Evolutionary conservation across 2,888 invertebrate genomes (phyloP).

Genomic region (Metallyticus violacea): DNA sequence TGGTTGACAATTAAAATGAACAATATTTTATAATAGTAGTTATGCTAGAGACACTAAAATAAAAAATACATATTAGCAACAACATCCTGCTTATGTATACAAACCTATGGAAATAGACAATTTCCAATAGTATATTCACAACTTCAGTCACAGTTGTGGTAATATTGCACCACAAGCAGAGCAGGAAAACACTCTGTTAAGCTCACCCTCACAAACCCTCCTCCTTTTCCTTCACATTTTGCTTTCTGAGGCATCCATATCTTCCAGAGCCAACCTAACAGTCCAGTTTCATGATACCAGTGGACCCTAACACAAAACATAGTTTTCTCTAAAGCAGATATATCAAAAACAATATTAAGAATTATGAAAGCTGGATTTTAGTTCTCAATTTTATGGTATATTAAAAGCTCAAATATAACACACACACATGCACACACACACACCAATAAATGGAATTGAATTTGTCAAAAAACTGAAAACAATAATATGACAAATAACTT

Average conservation of each 20-base stretch:
- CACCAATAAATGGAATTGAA: too few species aligned
- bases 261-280: slow-evolving; percentile 52
- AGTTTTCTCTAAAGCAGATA: too few species aligned
- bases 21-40: background rate
- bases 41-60: background rate
- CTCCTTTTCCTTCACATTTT: slow-evolving; percentile 50
- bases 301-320: slow-evolving; percentile 53
- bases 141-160: slow-evolving; percentile 1
- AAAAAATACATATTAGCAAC: background rate
- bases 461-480: too few species aligned
- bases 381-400: too few species aligned
- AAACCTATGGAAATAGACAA: slow-evolving; percentile 29
- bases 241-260: slow-evolving; percentile 57
- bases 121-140: slow-evolving; percentile 15
- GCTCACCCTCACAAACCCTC: slow-evolving; percentile 55
- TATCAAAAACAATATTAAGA: too few species aligned
- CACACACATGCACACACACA: too few species aligned
- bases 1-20: too few species aligned
- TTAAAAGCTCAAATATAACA: too few species aligned
- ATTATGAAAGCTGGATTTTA: too few species aligned
- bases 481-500: too few species aligned
- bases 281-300: slow-evolving; percentile 59
- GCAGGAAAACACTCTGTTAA: slow-evolving; percentile 45
- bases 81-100: background rate
- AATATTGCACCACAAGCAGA: slow-evolving; percentile 26